Conservation (phyloP, 2,888 invertebrate genomes). For the Drosophila hamatofila region DNA sequence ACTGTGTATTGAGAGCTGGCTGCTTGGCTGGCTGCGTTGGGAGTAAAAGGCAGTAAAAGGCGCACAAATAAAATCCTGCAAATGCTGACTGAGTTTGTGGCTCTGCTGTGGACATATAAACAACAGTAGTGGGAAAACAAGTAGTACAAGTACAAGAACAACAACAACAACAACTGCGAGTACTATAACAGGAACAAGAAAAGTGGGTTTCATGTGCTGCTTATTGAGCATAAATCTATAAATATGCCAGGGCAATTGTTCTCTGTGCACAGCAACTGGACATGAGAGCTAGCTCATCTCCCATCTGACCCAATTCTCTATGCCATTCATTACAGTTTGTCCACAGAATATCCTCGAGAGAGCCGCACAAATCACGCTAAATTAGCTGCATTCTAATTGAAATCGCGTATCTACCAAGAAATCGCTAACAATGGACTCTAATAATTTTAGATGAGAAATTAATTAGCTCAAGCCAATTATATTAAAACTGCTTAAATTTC, state of each 20-base stretch:
- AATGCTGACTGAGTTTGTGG: conserved; percentile 59
- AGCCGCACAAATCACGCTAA: conserved; percentile 18
- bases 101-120: conserved; percentile 55
- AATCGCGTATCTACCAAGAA: not conserved
- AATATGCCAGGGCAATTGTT: conserved; percentile 64
- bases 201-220: conserved; percentile 49
- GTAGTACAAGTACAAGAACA: conserved; percentile 28
- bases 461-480: not conserved
- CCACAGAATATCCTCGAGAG: not conserved
- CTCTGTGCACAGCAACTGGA: conserved; percentile 29
- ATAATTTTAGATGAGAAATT: not conserved
- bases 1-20: conserved; percentile 48
- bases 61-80: conserved; percentile 46
- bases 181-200: not conserved
- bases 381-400: conserved; percentile 21
- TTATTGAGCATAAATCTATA: conserved; percentile 63
- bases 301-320: conserved; percentile 54
- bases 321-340: conserved; percentile 34
- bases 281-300: conserved; percentile 26
- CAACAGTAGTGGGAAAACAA: conserved; percentile 44
- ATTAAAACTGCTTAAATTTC: not conserved
- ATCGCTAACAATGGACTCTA: not conserved
- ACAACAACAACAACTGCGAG: conserved; percentile 8
- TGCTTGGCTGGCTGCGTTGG: conserved; percentile 13
- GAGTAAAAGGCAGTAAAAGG: conserved; percentile 42